phyloP scores from a whole-genome alignment of 2,888 invertebrate genomes.

The Biston stratarius region DNA sequence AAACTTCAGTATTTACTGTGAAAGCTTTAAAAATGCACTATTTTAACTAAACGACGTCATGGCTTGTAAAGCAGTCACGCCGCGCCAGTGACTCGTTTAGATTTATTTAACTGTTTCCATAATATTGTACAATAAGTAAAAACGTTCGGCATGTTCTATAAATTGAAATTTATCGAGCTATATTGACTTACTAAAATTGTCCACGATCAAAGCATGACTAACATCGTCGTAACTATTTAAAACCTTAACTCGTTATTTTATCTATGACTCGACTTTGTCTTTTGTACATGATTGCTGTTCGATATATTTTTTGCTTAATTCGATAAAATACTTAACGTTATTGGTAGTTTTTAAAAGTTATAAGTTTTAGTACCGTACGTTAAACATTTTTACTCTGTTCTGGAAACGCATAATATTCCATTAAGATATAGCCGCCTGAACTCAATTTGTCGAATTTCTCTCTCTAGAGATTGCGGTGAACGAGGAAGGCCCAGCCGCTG shows the following conservation, averaged over 20 bases:
- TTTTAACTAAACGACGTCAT: conserved; percentile 43
- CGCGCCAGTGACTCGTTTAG: conserved; percentile 38
- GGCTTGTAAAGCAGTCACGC: conserved; percentile 45
- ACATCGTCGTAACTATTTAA: background rate
- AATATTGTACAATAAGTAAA: conserved; percentile 21
- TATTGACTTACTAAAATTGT: conserved; percentile 8
- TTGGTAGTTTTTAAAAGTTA: no score
- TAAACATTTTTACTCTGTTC: conserved; percentile 1
- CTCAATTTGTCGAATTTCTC: conserved; percentile 47
- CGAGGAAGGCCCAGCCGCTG: conserved; percentile 45
- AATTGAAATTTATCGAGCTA: conserved; percentile 13
- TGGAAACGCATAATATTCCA: conserved; percentile 38
- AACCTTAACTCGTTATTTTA: background rate
- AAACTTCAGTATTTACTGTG: conserved; percentile 38
- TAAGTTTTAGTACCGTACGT: no score
- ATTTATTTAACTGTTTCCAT: conserved; percentile 44
- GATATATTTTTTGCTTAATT: background rate
- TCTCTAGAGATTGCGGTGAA: conserved; percentile 47
- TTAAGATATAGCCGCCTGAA: conserved; percentile 43
- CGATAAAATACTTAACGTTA: background rate
- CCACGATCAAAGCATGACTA: conserved; percentile 3
- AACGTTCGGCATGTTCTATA: conserved; percentile 21
- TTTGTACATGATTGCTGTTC: conserved; percentile 10
- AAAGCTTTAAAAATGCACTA: conserved; percentile 41
- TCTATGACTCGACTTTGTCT: background rate